Evolutionary conservation across 1,140 invertebrate genomes (phyloP).

Genomic region (Thrips palmi): DNA sequence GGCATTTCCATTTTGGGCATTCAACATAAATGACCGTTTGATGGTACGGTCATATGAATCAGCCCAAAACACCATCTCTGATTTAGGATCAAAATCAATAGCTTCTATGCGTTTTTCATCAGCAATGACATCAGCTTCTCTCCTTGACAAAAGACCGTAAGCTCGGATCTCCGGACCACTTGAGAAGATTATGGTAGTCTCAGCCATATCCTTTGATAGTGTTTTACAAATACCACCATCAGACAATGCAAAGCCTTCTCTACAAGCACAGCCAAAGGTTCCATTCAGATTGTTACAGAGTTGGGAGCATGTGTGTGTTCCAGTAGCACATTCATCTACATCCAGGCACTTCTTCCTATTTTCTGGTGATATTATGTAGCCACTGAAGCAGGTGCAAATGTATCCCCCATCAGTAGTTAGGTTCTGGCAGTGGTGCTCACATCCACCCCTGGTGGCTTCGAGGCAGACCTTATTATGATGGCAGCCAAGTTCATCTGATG

Average conservation of each 20-base stretch:
- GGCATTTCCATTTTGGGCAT: slow-evolving; percentile 49
- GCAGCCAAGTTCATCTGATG: slow-evolving; percentile 79
- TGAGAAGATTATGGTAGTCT: slow-evolving; percentile 22
- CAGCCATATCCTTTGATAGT: background rate
- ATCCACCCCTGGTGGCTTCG: slow-evolving; percentile 62
- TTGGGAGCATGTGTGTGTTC: slow-evolving; percentile 78
- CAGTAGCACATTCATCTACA: slow-evolving; percentile 75
- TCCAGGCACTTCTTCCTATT: slow-evolving; percentile 67
- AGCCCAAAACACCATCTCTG: slow-evolving; percentile 82
- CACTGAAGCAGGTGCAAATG: slow-evolving; percentile 79
- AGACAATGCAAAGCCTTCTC: slow-evolving; percentile 57
- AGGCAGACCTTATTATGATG: slow-evolving; percentile 53
- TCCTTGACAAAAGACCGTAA: slow-evolving; percentile 40
- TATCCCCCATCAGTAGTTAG: slow-evolving; percentile 56
- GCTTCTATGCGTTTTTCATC: slow-evolving; percentile 74
- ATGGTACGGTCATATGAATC: slow-evolving; percentile 78
- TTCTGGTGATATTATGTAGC: slow-evolving; percentile 57
- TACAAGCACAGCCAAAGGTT: slow-evolving; percentile 72
- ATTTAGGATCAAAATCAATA: slow-evolving; percentile 65
- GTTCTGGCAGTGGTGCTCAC: slow-evolving; percentile 80
- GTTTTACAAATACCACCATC: slow-evolving; percentile 25
- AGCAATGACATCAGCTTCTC: slow-evolving; percentile 54
- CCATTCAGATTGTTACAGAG: slow-evolving; percentile 85
- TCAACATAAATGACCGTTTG: slow-evolving; percentile 77
- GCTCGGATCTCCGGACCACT: slow-evolving; percentile 76